Evolutionary conservation across 2,797 vertebrate species (phyloP), one percentile per base, ranked within the genome.

Genomic region (Poecilia wingei): DNA sequence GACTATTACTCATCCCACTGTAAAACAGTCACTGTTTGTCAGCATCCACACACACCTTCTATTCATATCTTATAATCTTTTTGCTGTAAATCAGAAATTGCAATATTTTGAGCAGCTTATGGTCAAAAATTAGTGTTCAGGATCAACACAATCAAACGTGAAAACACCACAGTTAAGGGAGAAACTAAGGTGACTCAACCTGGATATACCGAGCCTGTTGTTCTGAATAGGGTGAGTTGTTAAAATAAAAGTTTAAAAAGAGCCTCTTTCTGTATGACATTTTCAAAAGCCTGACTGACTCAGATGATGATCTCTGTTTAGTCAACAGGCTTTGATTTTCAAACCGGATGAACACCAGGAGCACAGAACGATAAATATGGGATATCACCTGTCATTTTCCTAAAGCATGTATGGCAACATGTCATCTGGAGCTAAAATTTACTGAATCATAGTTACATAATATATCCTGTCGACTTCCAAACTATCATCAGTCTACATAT

Each of bases 21-120:
- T 79, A 75, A 84, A 89, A 74, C 66, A n/a, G 68, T n/a, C 81
- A 69, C 72, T 79, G 55, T 80, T 88, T 53, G 83, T 89, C 84
- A 86, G 33, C 66, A 75, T 82, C 79, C 79, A 84, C 53, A 86
- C 81, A 89, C 83, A 80, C 80, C 45, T 79, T 64, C 53, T 69
- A 51, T 77, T 78, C 47, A 81, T 76, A 71, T 78, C 69, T 74
- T 45, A 80, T 33, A 46, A 75, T 66, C 61, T 64, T 0, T 74
- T 14, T 61, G 57, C 47, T 46, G 59, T 43, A 46, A 25, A 84
- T 70, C 28, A 49, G 43, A 69, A 36, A 39, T 10, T 47, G 41
- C 41, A 45, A 5, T 46, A 41, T 33, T 75, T 76, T 22, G 10
- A 49, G n/a, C 61, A 68, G 25, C 8, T 1, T 9, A 74, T 6